Evolutionary conservation across 2,113 vertebrate species (phyloP).

Genomic region (Rhipidura dahli): DNA sequence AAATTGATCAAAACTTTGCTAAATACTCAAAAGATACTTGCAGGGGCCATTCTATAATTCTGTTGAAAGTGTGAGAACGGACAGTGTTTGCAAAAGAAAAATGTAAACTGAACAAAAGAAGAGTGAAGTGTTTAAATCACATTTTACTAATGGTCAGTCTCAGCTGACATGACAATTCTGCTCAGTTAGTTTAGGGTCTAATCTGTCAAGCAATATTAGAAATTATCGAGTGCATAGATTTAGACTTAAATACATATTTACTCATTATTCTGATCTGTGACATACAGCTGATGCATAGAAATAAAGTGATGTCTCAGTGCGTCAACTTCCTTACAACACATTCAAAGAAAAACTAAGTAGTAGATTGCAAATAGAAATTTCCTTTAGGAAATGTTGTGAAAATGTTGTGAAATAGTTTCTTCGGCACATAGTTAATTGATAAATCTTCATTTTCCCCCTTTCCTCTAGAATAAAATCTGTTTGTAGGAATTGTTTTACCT

Average conservation of each 20-base stretch:
- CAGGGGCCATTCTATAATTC: background rate
- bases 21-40: background rate
- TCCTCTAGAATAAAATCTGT: background rate
- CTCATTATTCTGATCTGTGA: background rate
- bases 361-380: background rate
- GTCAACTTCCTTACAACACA: background rate
- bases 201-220: background rate
- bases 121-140: background rate
- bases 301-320: background rate
- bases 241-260: background rate
- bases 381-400: background rate
- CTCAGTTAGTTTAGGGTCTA: background rate
- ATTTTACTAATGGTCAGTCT: background rate
- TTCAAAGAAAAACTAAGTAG: background rate
- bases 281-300: background rate
- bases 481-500: background rate
- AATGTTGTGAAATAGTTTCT: background rate
- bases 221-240: background rate
- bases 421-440: background rate
- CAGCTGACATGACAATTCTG: background rate
- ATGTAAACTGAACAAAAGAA: background rate
- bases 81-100: background rate
- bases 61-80: background rate
- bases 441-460: background rate
- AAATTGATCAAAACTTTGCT: background rate